Conservation (phyloP, 2,797 vertebrate species). For the Phalloptychus januarius region DNA sequence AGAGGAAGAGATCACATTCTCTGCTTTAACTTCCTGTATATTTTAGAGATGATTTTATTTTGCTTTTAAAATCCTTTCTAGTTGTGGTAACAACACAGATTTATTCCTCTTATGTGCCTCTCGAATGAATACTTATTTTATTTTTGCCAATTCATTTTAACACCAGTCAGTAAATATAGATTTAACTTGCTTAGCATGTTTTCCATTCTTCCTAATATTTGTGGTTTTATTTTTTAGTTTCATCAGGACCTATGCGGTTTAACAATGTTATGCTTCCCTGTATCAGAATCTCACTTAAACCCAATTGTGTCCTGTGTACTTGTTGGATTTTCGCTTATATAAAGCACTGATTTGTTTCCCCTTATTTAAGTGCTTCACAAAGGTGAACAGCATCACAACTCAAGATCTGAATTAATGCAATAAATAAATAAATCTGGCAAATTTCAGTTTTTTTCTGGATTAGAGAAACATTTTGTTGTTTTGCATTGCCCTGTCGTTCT, state of each 20-base stretch:
- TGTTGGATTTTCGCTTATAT: neutral
- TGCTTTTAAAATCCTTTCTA: no score
- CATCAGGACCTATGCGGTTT: neutral
- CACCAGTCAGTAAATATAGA: neutral
- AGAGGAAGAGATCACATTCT: no score
- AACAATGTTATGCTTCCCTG: neutral
- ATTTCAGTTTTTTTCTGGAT: neutral
- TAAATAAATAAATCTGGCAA: neutral
- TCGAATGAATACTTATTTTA: neutral
- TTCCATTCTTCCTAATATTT: neutral
- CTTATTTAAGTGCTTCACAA: neutral
- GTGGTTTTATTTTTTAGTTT: neutral
- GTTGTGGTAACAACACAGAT: no score
- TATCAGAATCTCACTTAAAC: neutral
- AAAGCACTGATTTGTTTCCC: neutral
- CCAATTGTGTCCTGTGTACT: neutral
- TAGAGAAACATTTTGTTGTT: neutral
- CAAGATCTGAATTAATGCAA: neutral
- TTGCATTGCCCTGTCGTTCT: neutral
- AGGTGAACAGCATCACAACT: neutral
- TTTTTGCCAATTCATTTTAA: neutral
- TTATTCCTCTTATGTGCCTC: no score
- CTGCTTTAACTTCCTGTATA: neutral
- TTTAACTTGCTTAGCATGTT: neutral
- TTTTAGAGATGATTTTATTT: neutral